Evolutionary conservation across 2,888 invertebrate genomes (phyloP), one percentile per base, ranked within the genome.

Genomic region (Pinctada fucata): DNA sequence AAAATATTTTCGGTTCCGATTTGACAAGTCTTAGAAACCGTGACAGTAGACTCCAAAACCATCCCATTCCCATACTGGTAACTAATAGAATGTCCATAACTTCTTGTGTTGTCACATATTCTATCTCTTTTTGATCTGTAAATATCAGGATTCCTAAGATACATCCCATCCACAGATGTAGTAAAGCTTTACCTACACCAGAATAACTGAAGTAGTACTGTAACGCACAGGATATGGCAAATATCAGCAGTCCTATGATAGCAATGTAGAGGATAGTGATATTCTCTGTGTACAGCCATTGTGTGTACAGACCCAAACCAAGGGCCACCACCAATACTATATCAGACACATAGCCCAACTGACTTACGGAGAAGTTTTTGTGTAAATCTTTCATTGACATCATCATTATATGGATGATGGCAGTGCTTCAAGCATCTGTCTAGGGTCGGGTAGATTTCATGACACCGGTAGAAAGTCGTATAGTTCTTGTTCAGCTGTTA

Each of bases 151-250:
- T 88, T 16, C 91, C 92, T 2, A 91, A 83, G 16, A 91, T 85
- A 78, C 90, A 88, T 3, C 92, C 91, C 6, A 91, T 83, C 91
- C 91, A 92, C 10, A 91, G 83, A 66, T 90, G 88, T 16, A 87
- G 82, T 58, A 92, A 64, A 1, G 88, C 83, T 49, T 81, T 84
- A n/a, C 91, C 91, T 5, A 91, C 74, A 3, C 82, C 70, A 16
- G 87, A 86, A 77, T 84, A 82, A 49, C 88, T 86, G 79, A 91
- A 91, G 80, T 91, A 91, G 78, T 90, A 90, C 74, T 87, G 87
- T 13, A 91, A 79, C 3, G 90, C 90, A 83, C 87, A 87, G 4
- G 90, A 87, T 4, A 90, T 80, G 31, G 84, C 84, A 82, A 91
- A 90, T 13, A 91, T 88, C 72, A 91, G 87, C 69, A 91, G 78